These are phyloP conservation scores for Asobara japonica DNA, from an alignment of 1,140 invertebrate species.

Conservation along the genomic window DNA sequence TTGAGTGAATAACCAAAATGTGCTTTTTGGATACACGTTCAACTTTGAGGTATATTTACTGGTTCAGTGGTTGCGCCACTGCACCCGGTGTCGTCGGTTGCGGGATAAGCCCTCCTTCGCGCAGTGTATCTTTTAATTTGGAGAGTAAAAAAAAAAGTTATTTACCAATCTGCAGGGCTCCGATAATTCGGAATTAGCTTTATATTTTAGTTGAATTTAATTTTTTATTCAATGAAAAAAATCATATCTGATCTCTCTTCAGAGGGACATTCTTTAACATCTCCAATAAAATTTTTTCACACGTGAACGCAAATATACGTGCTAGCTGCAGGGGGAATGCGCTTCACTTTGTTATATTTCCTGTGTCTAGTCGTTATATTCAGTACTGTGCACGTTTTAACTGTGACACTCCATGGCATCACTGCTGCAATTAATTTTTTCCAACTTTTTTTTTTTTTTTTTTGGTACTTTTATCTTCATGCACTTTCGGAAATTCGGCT, in stretches of 20 bases:
- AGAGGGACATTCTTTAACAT: too few relatives aligned
- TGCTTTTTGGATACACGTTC: neutral
- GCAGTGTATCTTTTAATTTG: too few relatives aligned
- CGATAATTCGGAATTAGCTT: too few relatives aligned
- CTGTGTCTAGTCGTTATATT: conserved; percentile 47
- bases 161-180: too few relatives aligned
- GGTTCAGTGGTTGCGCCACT: too few relatives aligned
- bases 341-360: conserved; percentile 50
- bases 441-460: neutral
- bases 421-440: neutral
- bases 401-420: conserved; percentile 38
- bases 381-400: conserved; percentile 30
- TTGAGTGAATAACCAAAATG: neutral
- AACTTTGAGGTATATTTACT: neutral
- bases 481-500: neutral
- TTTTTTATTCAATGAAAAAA: too few relatives aligned
- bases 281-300: too few relatives aligned
- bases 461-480: neutral
- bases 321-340: neutral
- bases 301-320: neutral
- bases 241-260: too few relatives aligned
- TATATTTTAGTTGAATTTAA: too few relatives aligned
- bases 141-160: too few relatives aligned
- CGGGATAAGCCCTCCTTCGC: too few relatives aligned
- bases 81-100: too few relatives aligned